A percentile compares a stretch with the other conserved stretches of the same genome.
phyloP scores from a whole-genome alignment of 1,140 invertebrate species.

The Hycleus phaleratus region DNA sequence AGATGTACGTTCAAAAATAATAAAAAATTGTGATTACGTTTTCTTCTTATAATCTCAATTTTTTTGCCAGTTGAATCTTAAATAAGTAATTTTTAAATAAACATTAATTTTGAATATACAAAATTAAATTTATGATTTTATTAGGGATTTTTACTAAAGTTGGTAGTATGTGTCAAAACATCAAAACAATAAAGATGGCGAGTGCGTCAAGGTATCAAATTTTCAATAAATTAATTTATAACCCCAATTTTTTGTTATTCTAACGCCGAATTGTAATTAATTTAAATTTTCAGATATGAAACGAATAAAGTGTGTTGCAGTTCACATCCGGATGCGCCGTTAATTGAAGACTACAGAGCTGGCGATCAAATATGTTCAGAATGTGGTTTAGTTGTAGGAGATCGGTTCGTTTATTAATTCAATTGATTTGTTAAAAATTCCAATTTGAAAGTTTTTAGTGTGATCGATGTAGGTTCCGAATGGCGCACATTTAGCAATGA shows the following conservation, averaged over 20 bases:
- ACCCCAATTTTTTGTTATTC: not conserved
- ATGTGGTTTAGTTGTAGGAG: slow-evolving; percentile 97
- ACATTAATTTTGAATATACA: no score
- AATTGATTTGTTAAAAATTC: slow-evolving; percentile 2
- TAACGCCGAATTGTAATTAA: slow-evolving; percentile 22
- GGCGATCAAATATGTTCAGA: slow-evolving; percentile 99
- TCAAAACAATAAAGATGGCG: slow-evolving; percentile 4
- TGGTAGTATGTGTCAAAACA: not conserved
- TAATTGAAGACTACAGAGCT: slow-evolving; percentile 97
- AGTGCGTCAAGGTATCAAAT: not conserved
- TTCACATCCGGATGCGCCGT: slow-evolving; percentile 88
- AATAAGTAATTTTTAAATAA: no score
- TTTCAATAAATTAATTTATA: not conserved
- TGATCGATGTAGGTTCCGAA: slow-evolving; percentile 99
- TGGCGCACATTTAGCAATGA: slow-evolving; percentile 99
- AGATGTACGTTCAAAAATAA: no score
- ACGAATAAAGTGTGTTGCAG: slow-evolving; percentile 80
- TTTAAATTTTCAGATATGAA: slow-evolving; percentile 49
- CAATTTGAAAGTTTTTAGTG: slow-evolving; percentile 50
- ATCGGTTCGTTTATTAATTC: slow-evolving; percentile 58
- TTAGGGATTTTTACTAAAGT: no score
- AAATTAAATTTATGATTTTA: no score
- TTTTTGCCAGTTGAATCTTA: no score
- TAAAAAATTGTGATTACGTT: no score
- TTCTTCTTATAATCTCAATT: no score